Evolutionary conservation across 2,113 vertebrate species (phyloP), one percentile per base, ranked within the genome.

Genomic region (Nannobrachium achirus): DNA sequence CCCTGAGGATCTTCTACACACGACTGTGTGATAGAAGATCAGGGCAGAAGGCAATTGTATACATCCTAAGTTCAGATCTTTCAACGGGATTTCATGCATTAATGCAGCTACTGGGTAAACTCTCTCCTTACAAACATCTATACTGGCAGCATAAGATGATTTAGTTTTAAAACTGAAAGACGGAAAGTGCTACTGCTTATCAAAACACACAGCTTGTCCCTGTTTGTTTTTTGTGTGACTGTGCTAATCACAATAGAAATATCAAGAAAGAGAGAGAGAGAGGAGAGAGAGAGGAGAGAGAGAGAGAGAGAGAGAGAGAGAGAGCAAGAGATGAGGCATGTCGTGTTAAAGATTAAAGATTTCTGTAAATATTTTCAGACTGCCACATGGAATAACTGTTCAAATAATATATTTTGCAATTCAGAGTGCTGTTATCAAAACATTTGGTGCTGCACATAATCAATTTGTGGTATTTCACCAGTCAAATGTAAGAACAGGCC

Each of bases 51-150:
- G 80, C 67, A 88, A 84, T 72, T 76, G 81, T 80, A 88, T 79
- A 86, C 81, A 87, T 89, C 80, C 79, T 71, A 78, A 83, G 85
- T 87, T 87, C 74, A 89, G 81, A 86, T 88, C 85, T 85, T 75
- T 78, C 76, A 84, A 78, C 80, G 85, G 80, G 80, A 84, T 85
- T 87, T 86, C 70, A 69, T 84, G 86, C 78, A 87, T 89, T 86
- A 91, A 85, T 79, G 70, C 63, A 74, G 80, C 89, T 89, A 85
- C 83, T 76, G 84, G 86, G 85, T 82, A 86, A 85, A 87, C 73
- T 71, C 69, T 75, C 70, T 62, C 80, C 83, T 66, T 86, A 86
- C 75, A 88, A 73, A 69, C 87, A 86, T 80, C 78, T 82, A 75
- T 72, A 49, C 62, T 39, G 45, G 63, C 60, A 78, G 53, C 25